These are phyloP conservation scores for Phymastichus coffea DNA, from an alignment of 1,140 invertebrate genomes.

Conservation along the genomic window DNA sequence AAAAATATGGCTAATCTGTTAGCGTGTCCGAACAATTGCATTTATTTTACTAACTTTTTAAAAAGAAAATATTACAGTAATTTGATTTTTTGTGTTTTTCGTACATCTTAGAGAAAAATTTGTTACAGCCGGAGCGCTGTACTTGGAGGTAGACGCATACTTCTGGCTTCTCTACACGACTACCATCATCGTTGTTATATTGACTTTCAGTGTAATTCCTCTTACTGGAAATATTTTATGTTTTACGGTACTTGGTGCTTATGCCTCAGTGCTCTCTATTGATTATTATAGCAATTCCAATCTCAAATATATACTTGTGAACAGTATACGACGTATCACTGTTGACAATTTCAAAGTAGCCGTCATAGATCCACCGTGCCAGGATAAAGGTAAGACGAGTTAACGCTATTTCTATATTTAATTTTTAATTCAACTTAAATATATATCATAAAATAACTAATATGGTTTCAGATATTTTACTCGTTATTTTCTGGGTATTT, in stretches of 20 bases:
- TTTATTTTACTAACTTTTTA: conserved; percentile 1
- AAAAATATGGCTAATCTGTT: conserved; percentile 16
- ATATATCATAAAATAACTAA: too few species aligned
- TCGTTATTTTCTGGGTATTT: conserved; percentile 58
- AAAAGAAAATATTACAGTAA: too few species aligned
- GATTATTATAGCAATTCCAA: conserved; percentile 67
- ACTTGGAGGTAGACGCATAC: conserved; percentile 59
- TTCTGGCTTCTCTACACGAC: conserved; percentile 67
- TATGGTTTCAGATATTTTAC: conserved; percentile 61
- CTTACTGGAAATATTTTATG: conserved; percentile 63
- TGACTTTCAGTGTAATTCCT: conserved; percentile 57
- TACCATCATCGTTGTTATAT: conserved; percentile 58
- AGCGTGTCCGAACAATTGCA: not conserved
- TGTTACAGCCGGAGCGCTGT: conserved; percentile 60
- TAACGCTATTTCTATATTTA: too few species aligned
- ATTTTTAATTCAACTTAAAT: too few species aligned
- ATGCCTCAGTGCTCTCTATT: conserved; percentile 61
- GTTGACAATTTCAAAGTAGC: conserved; percentile 62
- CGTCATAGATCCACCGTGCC: conserved; percentile 63
- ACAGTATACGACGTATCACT: conserved; percentile 62
- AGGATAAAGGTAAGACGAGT: conserved; percentile 60
- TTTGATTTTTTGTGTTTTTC: too few species aligned
- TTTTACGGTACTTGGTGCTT: conserved; percentile 66
- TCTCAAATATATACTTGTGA: conserved; percentile 72
- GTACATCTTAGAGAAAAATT: too few species aligned